Evolutionary conservation across 2,888 invertebrate genomes (phyloP).

Genomic region (Hypolimnas misippus): DNA sequence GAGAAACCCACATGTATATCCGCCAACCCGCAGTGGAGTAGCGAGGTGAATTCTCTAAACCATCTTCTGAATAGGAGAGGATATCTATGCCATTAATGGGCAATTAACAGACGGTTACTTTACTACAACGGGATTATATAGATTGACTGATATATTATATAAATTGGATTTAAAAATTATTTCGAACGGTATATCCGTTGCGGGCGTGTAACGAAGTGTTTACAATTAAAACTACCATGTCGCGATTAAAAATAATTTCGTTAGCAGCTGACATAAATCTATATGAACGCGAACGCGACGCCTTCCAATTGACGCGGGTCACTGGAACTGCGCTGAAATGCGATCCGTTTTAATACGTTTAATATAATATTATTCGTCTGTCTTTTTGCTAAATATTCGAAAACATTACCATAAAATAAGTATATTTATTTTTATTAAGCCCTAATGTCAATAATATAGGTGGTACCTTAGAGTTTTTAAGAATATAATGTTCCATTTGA

Average conservation of each 20-base stretch:
- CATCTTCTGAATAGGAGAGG: too few relatives aligned
- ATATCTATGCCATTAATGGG: too few relatives aligned
- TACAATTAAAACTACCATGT: slow-evolving; percentile 27
- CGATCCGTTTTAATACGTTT: slow-evolving; percentile 49
- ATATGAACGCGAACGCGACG: slow-evolving; percentile 60
- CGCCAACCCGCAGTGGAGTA: too few relatives aligned
- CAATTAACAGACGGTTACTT: too few relatives aligned
- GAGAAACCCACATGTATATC: too few relatives aligned
- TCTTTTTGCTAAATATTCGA: background rate
- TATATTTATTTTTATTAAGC: background rate
- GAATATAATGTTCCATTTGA: background rate
- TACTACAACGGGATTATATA: too few relatives aligned
- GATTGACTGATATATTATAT: too few relatives aligned
- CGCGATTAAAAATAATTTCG: slow-evolving; percentile 66
- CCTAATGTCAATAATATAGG: background rate
- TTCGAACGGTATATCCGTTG: background rate
- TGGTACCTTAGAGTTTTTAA: background rate
- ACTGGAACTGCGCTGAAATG: slow-evolving; percentile 66
- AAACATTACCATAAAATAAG: background rate
- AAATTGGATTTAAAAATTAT: too few relatives aligned
- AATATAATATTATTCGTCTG: slow-evolving; percentile 26
- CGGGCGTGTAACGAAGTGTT: slow-evolving; percentile 6
- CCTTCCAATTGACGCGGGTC: slow-evolving; percentile 73
- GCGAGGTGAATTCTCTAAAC: too few relatives aligned
- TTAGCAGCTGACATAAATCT: slow-evolving; percentile 70